Base-by-base conservation (phyloP, 2,888 invertebrate genomes). In the Platycheirus rosarum region DNA sequence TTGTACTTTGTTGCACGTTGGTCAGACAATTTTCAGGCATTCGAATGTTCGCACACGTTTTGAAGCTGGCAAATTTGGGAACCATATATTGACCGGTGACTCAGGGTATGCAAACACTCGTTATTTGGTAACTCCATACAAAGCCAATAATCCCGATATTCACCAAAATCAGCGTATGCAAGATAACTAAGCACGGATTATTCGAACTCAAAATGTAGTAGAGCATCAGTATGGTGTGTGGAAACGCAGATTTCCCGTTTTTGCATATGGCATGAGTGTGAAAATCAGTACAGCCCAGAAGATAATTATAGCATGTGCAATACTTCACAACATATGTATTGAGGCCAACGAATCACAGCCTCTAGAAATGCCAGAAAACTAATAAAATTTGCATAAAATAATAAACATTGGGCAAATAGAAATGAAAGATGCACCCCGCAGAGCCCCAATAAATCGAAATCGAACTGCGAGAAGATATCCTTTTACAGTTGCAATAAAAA, bases 151-250 rank as follows among this genome's bases (percentile, higher is more conserved):
- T 53, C 37, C 53, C 4, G 53, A 35, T 5, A 35, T 23, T 8
- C 29, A 35, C 9, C 55, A 55, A 11, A 55, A 55, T 23, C 20
- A n/a, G 23, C 18, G 20, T n/a, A 23, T 13, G 40, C 13, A 26
- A 40, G 23, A 20, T 11, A 9, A 40, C 2, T 23, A 23, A 23
- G n/a, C 42, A 11, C 9, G 37, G 6, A 37, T 55, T 20, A 23
- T 55, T 37, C 37, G 37, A 20, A 55, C 20, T 18, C 37, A 42
- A 23, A 57, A 42, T 57, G 42, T 57, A 23, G 57, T 40, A 6
- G 23, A 57, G 13, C 40, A 32, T 0, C 51, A 32, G 5, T 32
- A 51, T 51, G 51, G 32, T 11, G 51, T 51, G 2, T 35, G 51
- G 32, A 51, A 51, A 35, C 51, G 29, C 2, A 0, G 51, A 16